These are phyloP conservation scores for Achroia grisella DNA, from an alignment of 1,140 invertebrate genomes.

Conservation along the genomic window DNA sequence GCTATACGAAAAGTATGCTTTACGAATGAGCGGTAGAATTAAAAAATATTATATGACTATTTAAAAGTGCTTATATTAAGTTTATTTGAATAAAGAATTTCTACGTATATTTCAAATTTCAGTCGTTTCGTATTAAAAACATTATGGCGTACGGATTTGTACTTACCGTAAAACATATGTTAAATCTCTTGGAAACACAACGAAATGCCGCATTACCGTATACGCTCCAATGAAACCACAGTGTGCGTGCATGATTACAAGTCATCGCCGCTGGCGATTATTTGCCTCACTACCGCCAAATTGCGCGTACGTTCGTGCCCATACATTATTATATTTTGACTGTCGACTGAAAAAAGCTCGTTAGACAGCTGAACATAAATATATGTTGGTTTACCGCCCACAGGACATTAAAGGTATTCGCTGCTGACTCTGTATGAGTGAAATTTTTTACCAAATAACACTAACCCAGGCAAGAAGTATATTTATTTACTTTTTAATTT, in stretches of 20 bases:
- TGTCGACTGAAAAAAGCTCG: conserved; percentile 35
- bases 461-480: no score
- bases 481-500: no score
- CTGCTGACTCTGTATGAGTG: no score
- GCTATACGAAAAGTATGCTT: no score
- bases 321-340: conserved; percentile 42
- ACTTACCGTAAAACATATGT: background rate
- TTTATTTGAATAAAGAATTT: background rate
- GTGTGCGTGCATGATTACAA: conserved; percentile 31
- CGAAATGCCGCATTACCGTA: conserved; percentile 1
- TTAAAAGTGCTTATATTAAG: no score
- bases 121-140: background rate
- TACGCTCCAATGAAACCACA: conserved; percentile 27
- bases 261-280: conserved; percentile 46
- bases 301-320: conserved; percentile 46
- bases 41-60: no score
- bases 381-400: background rate
- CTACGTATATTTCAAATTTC: background rate
- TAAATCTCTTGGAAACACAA: no score
- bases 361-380: conserved; percentile 32
- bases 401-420: no score
- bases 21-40: no score
- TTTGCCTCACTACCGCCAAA: conserved; percentile 66
- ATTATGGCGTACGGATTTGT: background rate
- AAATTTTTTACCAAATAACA: no score